These are phyloP conservation scores for Drosophila stalkeri DNA, from an alignment of 2,888 invertebrate genomes.

Conservation along the genomic window DNA sequence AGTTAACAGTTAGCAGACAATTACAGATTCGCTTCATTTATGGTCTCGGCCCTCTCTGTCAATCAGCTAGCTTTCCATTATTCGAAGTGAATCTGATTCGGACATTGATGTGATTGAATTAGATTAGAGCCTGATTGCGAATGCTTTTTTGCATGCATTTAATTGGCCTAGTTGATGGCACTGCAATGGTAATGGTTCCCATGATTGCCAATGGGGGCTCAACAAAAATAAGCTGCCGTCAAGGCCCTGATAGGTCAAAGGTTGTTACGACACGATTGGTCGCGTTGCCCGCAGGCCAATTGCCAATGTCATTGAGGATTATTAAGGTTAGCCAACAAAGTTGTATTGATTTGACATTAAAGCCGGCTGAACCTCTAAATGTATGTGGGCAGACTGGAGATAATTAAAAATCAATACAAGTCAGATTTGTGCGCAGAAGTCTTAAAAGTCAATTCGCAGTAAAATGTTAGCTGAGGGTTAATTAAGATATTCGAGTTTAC, in stretches of 20 bases:
- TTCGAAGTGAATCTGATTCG: not conserved
- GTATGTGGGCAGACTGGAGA: not conserved
- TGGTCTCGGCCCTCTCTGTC: constrained; percentile 30
- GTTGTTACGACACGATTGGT: constrained; percentile 34
- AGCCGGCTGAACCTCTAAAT: not conserved
- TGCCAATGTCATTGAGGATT: constrained; percentile 66
- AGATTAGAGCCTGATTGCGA: constrained; percentile 25
- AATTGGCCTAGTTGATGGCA: constrained; percentile 70
- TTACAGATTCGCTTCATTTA: constrained; percentile 51
- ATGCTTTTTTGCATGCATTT: constrained; percentile 53
- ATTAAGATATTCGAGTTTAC: not conserved
- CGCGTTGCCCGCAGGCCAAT: constrained; percentile 11
- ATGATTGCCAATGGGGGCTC: constrained; percentile 47
- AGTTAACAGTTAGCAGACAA: constrained; percentile 47
- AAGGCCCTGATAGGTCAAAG: constrained; percentile 46
- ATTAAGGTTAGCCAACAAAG: constrained; percentile 50
- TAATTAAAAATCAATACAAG: constrained; percentile 54
- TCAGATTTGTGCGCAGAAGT: not conserved
- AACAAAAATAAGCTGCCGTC: constrained; percentile 29
- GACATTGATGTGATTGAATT: constrained; percentile 54
- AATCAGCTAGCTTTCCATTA: constrained; percentile 22
- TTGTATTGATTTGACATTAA: constrained; percentile 66
- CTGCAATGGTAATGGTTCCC: constrained; percentile 69
- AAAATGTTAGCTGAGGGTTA: not conserved
- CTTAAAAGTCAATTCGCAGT: not conserved